Conservation (phyloP, 2,113 vertebrate genomes). For the Lepisosteus osseus region DNA sequence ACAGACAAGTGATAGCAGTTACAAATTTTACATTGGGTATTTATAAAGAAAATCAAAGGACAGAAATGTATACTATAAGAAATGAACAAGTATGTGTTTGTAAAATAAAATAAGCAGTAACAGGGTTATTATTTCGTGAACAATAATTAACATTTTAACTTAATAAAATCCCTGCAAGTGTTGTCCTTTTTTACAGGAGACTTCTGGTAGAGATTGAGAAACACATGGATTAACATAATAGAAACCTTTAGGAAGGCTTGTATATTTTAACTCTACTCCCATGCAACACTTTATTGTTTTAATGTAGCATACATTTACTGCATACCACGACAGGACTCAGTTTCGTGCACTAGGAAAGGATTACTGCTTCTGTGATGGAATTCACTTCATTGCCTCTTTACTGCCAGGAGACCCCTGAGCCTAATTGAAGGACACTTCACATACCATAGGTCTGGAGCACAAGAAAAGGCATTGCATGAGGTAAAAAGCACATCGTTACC, state of each 20-base stretch:
- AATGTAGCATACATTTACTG: slow-evolving; percentile 22
- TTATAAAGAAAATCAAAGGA: no score
- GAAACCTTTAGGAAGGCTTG: slow-evolving; percentile 23
- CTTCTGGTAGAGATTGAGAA: not conserved
- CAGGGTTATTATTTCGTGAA: no score
- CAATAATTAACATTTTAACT: not conserved
- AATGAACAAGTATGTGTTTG: no score
- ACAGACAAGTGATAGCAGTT: no score
- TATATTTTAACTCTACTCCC: slow-evolving; percentile 13
- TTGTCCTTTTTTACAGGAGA: not conserved
- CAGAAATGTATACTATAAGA: no score
- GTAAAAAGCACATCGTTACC: no score
- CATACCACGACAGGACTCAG: slow-evolving; percentile 13
- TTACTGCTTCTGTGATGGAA: slow-evolving; percentile 6
- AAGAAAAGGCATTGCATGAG: not conserved
- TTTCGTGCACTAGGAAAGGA: not conserved
- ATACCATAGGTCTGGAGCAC: not conserved
- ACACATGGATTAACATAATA: not conserved
- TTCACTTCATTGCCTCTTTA: not conserved
- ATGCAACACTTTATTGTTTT: slow-evolving; percentile 16
- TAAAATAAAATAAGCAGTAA: no score
- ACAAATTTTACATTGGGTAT: no score
- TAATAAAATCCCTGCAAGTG: not conserved
- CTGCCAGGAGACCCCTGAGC: not conserved
- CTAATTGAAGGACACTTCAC: not conserved